Percentiles rank a stretch among this genome's conserved stretches.
These are phyloP conservation scores for Morpho achilles DNA, from an alignment of 2,888 invertebrate genomes.

Conservation along the genomic window DNA sequence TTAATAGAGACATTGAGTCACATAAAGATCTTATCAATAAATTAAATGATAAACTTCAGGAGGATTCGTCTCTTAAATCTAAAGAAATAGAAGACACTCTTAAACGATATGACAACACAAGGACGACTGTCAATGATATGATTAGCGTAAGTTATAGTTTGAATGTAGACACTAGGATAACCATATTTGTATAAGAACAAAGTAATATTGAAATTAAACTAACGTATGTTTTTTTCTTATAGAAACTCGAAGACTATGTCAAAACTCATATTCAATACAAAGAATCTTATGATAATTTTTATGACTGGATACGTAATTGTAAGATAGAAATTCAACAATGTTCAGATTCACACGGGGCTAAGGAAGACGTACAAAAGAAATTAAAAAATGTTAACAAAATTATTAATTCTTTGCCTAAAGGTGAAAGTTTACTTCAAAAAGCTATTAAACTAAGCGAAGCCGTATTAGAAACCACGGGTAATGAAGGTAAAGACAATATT, in stretches of 20 bases:
- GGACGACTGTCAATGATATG: slow-evolving; percentile 81
- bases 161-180: too few species aligned
- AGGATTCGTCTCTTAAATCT: slow-evolving; percentile 83
- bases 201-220: too few species aligned
- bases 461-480: slow-evolving; percentile 87
- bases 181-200: too few species aligned
- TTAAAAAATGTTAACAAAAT: slow-evolving; percentile 86
- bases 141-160: slow-evolving; percentile 74
- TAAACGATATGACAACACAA: slow-evolving; percentile 84
- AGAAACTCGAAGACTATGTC: slow-evolving; percentile 89
- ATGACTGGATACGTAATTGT: slow-evolving; percentile 91
- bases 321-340: slow-evolving; percentile 91
- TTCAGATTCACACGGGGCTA: slow-evolving; percentile 93
- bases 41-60: slow-evolving; percentile 85
- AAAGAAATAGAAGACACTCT: slow-evolving; percentile 85
- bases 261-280: slow-evolving; percentile 93
- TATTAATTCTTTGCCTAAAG: slow-evolving; percentile 83
- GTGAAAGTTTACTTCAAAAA: slow-evolving; percentile 84
- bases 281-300: slow-evolving; percentile 87
- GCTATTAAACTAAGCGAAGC: slow-evolving; percentile 86
- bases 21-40: slow-evolving; percentile 89
- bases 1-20: slow-evolving; percentile 89
- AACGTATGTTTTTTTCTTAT: slow-evolving; percentile 28
- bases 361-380: slow-evolving; percentile 86
- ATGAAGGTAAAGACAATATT: slow-evolving; percentile 90